Base-by-base conservation (phyloP, 2,113 vertebrate genomes). In the Cyprinodon tularosa region DNA sequence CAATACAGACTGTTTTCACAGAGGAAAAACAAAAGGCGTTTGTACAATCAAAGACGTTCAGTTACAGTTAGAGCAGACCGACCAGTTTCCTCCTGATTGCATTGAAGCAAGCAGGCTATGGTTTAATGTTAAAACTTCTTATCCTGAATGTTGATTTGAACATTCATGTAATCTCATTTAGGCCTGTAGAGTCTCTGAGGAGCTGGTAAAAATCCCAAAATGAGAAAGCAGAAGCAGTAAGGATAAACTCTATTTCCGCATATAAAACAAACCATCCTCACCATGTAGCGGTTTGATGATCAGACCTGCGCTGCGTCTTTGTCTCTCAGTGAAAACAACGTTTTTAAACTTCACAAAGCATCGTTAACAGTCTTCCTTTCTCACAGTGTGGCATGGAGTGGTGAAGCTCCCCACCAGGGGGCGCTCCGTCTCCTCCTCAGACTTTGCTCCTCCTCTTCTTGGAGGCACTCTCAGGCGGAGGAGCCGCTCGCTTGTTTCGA, bases 401-500 rank as follows among this genome's bases (percentile, higher is more conserved):
- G 5, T 7, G 50, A 15, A 57, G 50, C 17, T n/a, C 17, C 50
- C 36, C 36, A 15, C 61, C 36, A 17, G 61, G 36, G 61, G 61
- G 61, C 61, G 3, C 37, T 39, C 15, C 20, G 9, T 29, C 0
- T 4, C 61, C 4, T 62, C 62, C 2, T 96, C 94, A 97, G 11
- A 96, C 95, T 84, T 95, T 96, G 91, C 91, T 53, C 48, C 17
- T 57, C 50, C 50, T 89, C 9, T 95, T 94, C 76, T 98, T 98
- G 0, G 92, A 89, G 65, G 93, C 94, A 81, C 81, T 89, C 65
- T 97, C 96, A 0, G 68, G 3, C 0, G 66, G 80, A 0, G 72
- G 12, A 0, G 93, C 92, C 0, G 88, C 92, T 3, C 96, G 90
- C 82, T 98, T 98, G 94, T 99, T 99, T 38, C 97, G 96, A 67